Evolutionary conservation across 2,113 vertebrate species (phyloP), one percentile per base, ranked within the genome.

Genomic region (Bubo bubo): DNA sequence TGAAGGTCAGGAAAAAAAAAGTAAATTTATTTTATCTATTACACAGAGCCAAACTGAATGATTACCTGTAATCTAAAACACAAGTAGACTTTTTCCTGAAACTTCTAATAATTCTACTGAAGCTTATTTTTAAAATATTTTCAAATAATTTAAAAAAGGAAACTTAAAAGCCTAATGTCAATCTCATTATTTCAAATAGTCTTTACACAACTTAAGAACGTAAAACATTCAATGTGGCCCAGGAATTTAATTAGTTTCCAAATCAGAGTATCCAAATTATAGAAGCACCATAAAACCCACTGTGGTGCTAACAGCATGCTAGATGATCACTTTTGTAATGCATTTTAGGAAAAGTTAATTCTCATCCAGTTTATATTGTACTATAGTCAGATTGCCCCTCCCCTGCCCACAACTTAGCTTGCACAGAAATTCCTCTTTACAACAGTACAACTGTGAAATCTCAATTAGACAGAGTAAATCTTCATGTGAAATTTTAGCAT

Each of bases 311-410:
- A 96, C 41, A 79, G 72, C 76, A 86, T 45, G 74, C 77, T 64
- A 88, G 75, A 79, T 68, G 86, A 91, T 90, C 39, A 47, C 19
- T 70, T 81, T 91, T 90, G 39, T 53, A 79, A 91, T 11, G 34
- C 70, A 66, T 88, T 92, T 96, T 67, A 91, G 85, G 68, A 89
- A 96, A 94, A 95, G 63, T 74, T 94, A 73, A 67, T 95, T 93
- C 86, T 90, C 62, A 86, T 77, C 82, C 94, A 80, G 63, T 89
- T 95, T 81, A 81, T 10, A 91, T 21, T 81, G 49, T 41, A 52
- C 56, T 56, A 6, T 2, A 82, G 21, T 27, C 32, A 37, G 39
- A 79, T 75, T 80, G 20, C 37, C 12, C 23, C 71, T 58, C 34
- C 58, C 23, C 37, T 67, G 45, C 56, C 63, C 62, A 88, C 19